Evolutionary conservation across 2,888 invertebrate species (phyloP), one percentile per base, ranked within the genome.

Genomic region (Stenodera caucasica): DNA sequence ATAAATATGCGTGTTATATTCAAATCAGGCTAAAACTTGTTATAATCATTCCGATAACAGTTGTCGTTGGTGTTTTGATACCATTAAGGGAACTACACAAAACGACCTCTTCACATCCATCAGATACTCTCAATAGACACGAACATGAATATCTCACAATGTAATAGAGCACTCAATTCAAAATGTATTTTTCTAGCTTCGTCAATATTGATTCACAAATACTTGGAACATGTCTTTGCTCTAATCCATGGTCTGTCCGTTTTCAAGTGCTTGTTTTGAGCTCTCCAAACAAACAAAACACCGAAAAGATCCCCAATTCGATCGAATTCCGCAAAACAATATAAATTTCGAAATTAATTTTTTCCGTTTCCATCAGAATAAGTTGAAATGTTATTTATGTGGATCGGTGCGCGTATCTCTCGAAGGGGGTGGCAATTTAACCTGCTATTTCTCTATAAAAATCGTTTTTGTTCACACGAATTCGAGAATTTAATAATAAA

Each of bases 61-160:
- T 59, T 64, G 58, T 60, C 60, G 55, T 29, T 37, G 56, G 35
- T 51, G 66, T n/a, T 64, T 57, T 58, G 63, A 55, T 70, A 70
- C 71, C 70, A 71, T 70, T 72, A 71, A 69, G 67, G 11, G 70
- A 71, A 70, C 66, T 70, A 68, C 68, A 71, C 67, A 68, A 72
- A 73, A 74, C 69, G 73, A 72, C 73, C 72, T 72, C 74, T 74
- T 71, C 72, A 72, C 75, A 77, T 77, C 77, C 75, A 74, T 69
- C 68, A 72, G 70, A 73, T 74, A 73, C 69, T 66, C 69, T 62
- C 66, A 67, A 69, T 67, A 74, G 76, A 77, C 76, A 77, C 77
- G 76, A 75, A 75, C 77, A 75, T 73, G 77, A 77, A 78, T 77
- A 76, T 77, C 75, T 76, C n/a, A n/a, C 75, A 75, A 67, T 67